Base-by-base conservation (phyloP, 2,113 vertebrate species). In the Castor canadensis region DNA sequence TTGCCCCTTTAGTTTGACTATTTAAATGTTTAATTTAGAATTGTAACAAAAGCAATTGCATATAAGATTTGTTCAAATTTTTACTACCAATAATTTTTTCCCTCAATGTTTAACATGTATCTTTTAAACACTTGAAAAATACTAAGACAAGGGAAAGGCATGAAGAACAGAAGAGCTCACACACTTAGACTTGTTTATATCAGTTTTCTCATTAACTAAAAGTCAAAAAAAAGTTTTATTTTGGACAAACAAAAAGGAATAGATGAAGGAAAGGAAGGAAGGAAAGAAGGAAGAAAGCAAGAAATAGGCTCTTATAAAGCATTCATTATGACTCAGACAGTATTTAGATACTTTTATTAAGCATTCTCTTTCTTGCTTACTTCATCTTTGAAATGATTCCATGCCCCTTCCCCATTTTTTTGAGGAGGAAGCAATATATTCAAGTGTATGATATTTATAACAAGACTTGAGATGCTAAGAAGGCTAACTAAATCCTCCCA, bases 401-500 rank as follows among this genome's bases (percentile, higher is more conserved):
- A 0, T 47, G 38, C 0, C 6, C n/a, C n/a, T n/a, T n/a, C n/a
- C n/a, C n/a, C n/a, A n/a, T n/a, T n/a, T 60, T 95, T 92, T 79
- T 35, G 62, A 94, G 52, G 32, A 73, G 35, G 67, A 81, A 84
- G n/a, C 54, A 89, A 5, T 91, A 58, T 73, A 66, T 69, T 89
- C 35, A 67, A 6, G 15, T 66, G 6, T 38, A 43, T 93, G 49
- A 82, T 84, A 82, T 88, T 94, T 85, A 71, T 76, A 49, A 81
- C 5, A 93, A 47, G 93, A 89, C 81, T n/a, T 85, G 71, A 96
- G 83, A 66, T 83, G 32, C 40, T 85, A 72, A 73, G 64, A 76
- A 84, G 38, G 58, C 52, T 93, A 87, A 87, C 69, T 85, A 94
- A 92, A 94, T 96, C 45, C n/a, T 94, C 49, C 45, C 58, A 6